These are phyloP conservation scores for Molossus molossus DNA, from an alignment of 2,797 vertebrate genomes.

Conservation along the genomic window DNA sequence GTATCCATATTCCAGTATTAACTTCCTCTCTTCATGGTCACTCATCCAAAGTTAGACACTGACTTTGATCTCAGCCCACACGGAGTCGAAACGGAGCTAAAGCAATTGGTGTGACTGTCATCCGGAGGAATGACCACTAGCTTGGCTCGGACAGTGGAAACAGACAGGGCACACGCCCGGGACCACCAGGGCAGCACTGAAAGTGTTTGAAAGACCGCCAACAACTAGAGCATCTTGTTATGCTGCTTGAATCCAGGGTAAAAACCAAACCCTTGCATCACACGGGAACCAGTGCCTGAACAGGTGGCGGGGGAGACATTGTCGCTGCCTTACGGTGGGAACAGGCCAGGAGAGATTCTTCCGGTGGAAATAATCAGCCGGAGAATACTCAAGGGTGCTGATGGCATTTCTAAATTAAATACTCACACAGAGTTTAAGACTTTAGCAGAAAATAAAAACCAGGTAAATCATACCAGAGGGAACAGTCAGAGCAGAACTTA, in stretches of 20 bases:
- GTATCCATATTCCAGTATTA: background rate
- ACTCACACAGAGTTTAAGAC: constrained; percentile 73
- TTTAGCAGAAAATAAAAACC: constrained; percentile 77
- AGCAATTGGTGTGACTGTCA: background rate
- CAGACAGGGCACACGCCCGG: background rate
- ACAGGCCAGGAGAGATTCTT: constrained; percentile 73
- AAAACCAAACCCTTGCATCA: constrained; percentile 1
- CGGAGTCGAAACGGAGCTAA: background rate
- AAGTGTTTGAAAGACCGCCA: background rate
- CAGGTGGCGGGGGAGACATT: background rate
- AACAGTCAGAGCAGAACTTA: constrained; percentile 78
- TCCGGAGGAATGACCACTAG: background rate
- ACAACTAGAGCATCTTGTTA: background rate
- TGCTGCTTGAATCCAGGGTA: constrained; percentile 3
- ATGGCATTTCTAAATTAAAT: constrained; percentile 73
- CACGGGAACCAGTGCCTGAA: constrained; percentile 50
- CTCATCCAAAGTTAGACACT: background rate
- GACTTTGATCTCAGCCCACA: background rate
- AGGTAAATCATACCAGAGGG: constrained; percentile 81
- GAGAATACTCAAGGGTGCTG: constrained; percentile 72
- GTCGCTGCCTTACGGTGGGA: background rate
- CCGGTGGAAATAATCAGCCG: constrained; percentile 57
- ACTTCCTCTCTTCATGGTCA: background rate
- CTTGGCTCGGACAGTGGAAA: background rate
- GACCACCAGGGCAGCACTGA: background rate